These are phyloP conservation scores for Cancer borealis DNA, from an alignment of 2,888 invertebrate species.

Conservation along the genomic window DNA sequence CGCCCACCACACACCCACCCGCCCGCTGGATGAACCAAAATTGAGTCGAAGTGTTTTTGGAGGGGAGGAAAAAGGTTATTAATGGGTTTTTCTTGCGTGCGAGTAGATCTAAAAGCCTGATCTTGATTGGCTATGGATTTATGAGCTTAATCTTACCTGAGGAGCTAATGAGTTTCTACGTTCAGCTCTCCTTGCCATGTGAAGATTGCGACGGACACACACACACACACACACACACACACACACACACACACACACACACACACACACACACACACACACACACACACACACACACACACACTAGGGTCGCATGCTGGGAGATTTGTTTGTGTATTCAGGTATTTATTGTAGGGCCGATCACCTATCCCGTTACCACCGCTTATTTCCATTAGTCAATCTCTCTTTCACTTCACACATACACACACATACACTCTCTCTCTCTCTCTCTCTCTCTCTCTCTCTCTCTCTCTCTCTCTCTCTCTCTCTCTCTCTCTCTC, in stretches of 20 bases:
- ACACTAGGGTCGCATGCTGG: not conserved
- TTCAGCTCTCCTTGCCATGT: constrained; percentile 6
- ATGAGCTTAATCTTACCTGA: constrained; percentile 34
- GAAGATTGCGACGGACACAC: not conserved
- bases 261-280: constrained; percentile 38
- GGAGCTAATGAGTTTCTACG: constrained; percentile 3
- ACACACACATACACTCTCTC: not conserved
- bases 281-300: constrained; percentile 24
- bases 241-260: constrained; percentile 35
- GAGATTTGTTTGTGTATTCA: constrained; percentile 23
- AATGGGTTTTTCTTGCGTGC: constrained; percentile 14
- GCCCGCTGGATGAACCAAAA: not conserved
- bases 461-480: not conserved
- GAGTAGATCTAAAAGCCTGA: not conserved
- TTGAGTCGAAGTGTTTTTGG: not conserved
- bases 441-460: not conserved
- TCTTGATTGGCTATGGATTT: constrained; percentile 12
- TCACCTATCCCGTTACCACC: not conserved
- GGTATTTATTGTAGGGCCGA: constrained; percentile 26
- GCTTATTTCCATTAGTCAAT: not conserved
- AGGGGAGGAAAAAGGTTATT: not conserved
- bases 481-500: constrained; percentile 23
- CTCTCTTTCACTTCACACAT: not conserved
- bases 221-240: constrained; percentile 32
- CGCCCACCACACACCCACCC: not conserved